Evolutionary conservation across 2,113 vertebrate species (phyloP).

Genomic region (Ameiurus melas): DNA sequence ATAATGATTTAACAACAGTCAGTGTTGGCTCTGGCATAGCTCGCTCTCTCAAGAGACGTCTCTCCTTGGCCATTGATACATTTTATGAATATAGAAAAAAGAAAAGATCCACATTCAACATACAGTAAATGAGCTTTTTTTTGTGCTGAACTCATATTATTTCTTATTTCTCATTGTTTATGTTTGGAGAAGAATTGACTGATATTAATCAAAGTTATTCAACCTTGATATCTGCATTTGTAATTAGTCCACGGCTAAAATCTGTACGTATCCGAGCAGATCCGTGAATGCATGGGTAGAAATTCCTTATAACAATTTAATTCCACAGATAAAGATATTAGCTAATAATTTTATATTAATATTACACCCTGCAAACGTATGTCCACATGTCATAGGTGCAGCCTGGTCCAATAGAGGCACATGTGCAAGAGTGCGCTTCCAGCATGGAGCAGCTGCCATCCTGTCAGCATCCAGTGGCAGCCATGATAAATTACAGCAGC

Average conservation of each 20-base stretch:
- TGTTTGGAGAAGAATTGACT: background rate
- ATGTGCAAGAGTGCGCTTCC: conserved; percentile 24
- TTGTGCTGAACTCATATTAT: background rate
- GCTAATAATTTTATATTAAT: background rate
- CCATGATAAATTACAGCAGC: conserved; percentile 49
- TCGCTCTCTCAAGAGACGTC: background rate
- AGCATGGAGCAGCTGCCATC: conserved; percentile 39
- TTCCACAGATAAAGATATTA: background rate
- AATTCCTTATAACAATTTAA: background rate
- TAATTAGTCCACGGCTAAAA: background rate
- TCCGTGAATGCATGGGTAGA: background rate
- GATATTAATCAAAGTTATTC: background rate
- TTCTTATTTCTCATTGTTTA: background rate
- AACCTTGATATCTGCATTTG: background rate
- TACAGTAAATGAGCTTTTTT: background rate
- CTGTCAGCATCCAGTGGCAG: conserved; percentile 47
- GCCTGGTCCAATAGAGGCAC: conserved; percentile 33
- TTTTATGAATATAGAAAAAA: background rate
- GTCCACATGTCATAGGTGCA: background rate
- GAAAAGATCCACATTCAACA: background rate
- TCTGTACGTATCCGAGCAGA: background rate
- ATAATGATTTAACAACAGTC: conserved; percentile 4
- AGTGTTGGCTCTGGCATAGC: background rate
- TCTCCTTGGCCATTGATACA: background rate
- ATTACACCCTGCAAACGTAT: background rate